Evolutionary conservation across 2,888 invertebrate species (phyloP).

Genomic region (Drosophila kokeensis): DNA sequence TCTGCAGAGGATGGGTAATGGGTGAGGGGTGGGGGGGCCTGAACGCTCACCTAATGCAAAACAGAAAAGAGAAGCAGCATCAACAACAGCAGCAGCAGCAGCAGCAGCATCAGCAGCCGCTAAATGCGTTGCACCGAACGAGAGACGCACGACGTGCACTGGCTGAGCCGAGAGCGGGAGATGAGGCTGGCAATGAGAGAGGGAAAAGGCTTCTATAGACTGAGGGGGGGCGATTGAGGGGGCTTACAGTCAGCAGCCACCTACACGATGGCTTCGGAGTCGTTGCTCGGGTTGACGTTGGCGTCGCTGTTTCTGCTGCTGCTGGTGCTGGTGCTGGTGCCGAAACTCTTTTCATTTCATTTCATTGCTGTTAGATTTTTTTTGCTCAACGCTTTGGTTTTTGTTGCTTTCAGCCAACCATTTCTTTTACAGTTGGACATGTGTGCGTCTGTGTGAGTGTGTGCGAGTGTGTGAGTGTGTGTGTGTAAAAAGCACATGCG

Average conservation of each 20-base stretch:
- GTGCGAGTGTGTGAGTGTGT: conserved; percentile 22
- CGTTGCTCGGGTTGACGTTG: conserved; percentile 43
- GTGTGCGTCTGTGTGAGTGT: conserved; percentile 33
- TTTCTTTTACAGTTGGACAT: conserved; percentile 59
- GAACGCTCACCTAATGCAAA: conserved; percentile 58
- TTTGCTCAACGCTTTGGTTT: conserved; percentile 43
- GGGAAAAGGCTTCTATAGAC: conserved; percentile 2
- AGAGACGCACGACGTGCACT: conserved; percentile 45
- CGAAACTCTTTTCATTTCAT: conserved; percentile 66
- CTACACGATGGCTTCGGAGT: conserved; percentile 57
- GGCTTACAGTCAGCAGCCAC: conserved; percentile 38
- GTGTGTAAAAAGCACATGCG: conserved; percentile 36
- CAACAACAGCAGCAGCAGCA: conserved; percentile 22
- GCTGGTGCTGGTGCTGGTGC: conserved; percentile 30
- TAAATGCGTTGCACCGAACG: conserved; percentile 52
- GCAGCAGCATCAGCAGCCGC: conserved; percentile 26
- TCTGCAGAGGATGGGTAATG: conserved; percentile 1
- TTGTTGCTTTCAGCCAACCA: conserved; percentile 61
- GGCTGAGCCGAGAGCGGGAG: conserved; percentile 39
- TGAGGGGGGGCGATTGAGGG: not conserved
- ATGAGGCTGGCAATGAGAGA: conserved; percentile 17
- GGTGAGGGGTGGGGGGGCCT: not conserved
- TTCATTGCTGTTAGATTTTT: conserved; percentile 57
- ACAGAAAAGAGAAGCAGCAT: conserved; percentile 46
- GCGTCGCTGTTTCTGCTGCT: conserved; percentile 26